Evolutionary conservation across 2,888 invertebrate species (phyloP), one percentile per base, ranked within the genome.

Genomic region (Eulithis testata): DNA sequence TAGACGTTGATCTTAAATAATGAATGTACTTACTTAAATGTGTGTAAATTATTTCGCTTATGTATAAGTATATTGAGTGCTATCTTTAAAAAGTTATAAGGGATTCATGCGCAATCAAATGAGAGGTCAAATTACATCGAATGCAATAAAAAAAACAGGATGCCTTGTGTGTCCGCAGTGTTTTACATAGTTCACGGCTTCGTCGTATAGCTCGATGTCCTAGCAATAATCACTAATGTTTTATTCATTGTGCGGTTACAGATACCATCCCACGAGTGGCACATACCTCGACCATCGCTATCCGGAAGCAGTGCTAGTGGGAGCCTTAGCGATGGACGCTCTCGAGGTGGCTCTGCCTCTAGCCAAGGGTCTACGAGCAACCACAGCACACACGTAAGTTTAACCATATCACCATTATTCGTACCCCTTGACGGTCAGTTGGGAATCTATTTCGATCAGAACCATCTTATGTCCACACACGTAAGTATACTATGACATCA

Each of bases 261-360:
- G 92, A 88, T 91, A 73, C 81, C 53, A 4, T 37, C 85, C 66
- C 86, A 86, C 58, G 87, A 91, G 87, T 97, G 97, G 97, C 97
- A 97, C 88, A 97, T 97, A 87, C 97, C 97, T 78, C 95, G 97
- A 92, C 97, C 97, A 81, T 96, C 97, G 83, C 94, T 97, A 76
- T 93, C 92, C 7, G 89, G 90, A 70, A 94, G 94, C 90, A 87
- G 87, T 69, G 82, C 80, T 47, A 80, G 80, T 68, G 84, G 88
- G 68, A 89, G 88, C 79, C 77, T 84, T 69, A 84, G 82, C 73
- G 92, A 92, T 74, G 75, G 88, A 72, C 86, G 92, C 62, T 90
- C 92, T 60, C 85, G 91, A 61, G 91, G 92, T 66, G 91, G 96
- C 77, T 96, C 96, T 71, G 95, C 95, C 65, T 95, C 95, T 72